Evolutionary conservation across 2,888 invertebrate species (phyloP), one percentile per base, ranked within the genome.

Genomic region (Holacanthella duospinosa): DNA sequence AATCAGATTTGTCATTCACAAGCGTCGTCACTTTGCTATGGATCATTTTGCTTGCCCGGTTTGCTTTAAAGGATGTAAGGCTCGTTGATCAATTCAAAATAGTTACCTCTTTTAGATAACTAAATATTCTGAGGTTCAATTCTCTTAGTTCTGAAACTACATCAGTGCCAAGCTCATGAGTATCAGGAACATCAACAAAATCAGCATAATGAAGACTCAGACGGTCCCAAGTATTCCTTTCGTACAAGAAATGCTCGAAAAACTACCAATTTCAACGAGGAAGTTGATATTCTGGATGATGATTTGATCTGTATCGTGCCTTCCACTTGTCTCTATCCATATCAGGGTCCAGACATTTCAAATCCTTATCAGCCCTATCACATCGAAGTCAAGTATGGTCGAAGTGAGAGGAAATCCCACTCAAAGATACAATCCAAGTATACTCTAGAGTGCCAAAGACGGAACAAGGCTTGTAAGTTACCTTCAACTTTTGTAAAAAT

Each of bases 321-420:
- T 1, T 64, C 64, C 21, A 58, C 57, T 24, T 19, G 43, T 1
- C 28, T 64, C 0, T 60, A 43, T 36, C 58, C 29, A 1, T 66
- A 66, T 26, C 16, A 57, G 4, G 66, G 66, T 6, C 66, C 66
- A 25, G 1, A 16, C 2, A 43, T 66, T 1, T 28, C 21, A 16
- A 21, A 28, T n/a, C 29, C 48, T 25, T n/a, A 63, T 6, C 62
- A 66, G n/a, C n/a, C 58, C 1, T 66, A 66, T 24, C 62, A 66
- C 24, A 63, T 64, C 24, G 60, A 64, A 9, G 19, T 55, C 36
- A 29, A 53, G 27, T 59, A 63, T 24, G 3, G 58, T 2, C 26
- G 24, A 3, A 43, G n/a, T 44, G 44, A 59, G 19, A 43, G 28
- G 44, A 57, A 29, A 25, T 57, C 57, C 3, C 36, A 57, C 24